Conservation (phyloP, 2,113 vertebrate species). For the Ammodytes dubius region DNA sequence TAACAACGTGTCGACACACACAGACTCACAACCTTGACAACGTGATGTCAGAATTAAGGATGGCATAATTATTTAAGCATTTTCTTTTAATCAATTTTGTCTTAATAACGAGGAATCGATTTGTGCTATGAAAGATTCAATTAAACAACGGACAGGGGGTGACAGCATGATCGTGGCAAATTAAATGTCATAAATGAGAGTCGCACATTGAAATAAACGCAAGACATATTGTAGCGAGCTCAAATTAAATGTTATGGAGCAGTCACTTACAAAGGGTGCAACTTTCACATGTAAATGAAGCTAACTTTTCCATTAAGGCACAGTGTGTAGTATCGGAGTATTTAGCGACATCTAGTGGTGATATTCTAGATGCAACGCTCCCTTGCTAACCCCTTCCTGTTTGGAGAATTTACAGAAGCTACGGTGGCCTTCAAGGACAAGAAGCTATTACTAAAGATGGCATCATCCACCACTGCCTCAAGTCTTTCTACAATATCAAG, state of each 20-base stretch:
- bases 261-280: background rate
- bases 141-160: constrained; percentile 7
- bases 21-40: constrained; percentile 1
- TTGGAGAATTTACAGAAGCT: too few relatives aligned
- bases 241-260: background rate
- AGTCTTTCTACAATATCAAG: too few relatives aligned
- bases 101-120: constrained; percentile 50
- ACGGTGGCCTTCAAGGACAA: too few relatives aligned
- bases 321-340: too few relatives aligned
- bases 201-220: constrained; percentile 23
- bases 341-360: too few relatives aligned
- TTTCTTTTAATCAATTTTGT: constrained; percentile 29
- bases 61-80: constrained; percentile 18
- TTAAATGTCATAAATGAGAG: constrained; percentile 35
- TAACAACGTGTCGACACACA: background rate
- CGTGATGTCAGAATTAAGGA: constrained; percentile 7
- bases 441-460: too few relatives aligned
- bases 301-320: background rate
- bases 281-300: constrained; percentile 9
- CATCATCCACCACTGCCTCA: too few relatives aligned
- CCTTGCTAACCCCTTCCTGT: too few relatives aligned
- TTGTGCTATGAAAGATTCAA: constrained; percentile 25
- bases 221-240: constrained; percentile 11
- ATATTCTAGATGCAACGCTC: too few relatives aligned
- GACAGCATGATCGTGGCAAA: background rate